Conservation (phyloP, 2,888 invertebrate species). For the Mesopsocus fuscifrons region DNA sequence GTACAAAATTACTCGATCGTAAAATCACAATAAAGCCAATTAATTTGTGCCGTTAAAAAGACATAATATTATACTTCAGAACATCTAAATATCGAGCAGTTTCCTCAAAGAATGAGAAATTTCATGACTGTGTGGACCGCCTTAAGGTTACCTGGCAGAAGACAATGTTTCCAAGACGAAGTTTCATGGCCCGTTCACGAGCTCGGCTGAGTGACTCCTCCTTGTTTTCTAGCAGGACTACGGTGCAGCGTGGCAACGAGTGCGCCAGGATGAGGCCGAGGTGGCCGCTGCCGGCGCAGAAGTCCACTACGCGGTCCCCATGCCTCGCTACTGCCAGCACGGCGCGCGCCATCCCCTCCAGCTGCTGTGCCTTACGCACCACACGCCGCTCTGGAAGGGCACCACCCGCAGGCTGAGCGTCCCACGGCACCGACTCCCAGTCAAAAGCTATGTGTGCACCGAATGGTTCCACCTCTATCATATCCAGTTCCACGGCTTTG, state of each 20-base stretch:
- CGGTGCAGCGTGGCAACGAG: slow-evolving; percentile 52
- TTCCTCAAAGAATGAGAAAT: too few relatives aligned
- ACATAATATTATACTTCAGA: too few relatives aligned
- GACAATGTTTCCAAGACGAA: slow-evolving; percentile 51
- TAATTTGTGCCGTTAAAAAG: too few relatives aligned
- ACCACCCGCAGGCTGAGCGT: slow-evolving; percentile 58
- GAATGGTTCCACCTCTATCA: slow-evolving; percentile 24
- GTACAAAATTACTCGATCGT: too few relatives aligned
- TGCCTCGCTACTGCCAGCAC: slow-evolving; percentile 42
- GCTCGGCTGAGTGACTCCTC: slow-evolving; percentile 66
- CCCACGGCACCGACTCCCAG: slow-evolving; percentile 52
- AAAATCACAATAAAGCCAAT: too few relatives aligned
- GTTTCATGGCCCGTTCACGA: slow-evolving; percentile 40
- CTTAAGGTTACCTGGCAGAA: too few relatives aligned
- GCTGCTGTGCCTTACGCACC: slow-evolving; percentile 62
- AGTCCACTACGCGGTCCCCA: slow-evolving; percentile 67
- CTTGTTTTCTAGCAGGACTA: slow-evolving; percentile 82
- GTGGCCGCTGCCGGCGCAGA: slow-evolving; percentile 89
- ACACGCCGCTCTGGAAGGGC: slow-evolving; percentile 56
- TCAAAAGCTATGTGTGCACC: slow-evolving; percentile 31
- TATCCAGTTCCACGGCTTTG: slow-evolving; percentile 24
- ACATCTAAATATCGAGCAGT: too few relatives aligned
- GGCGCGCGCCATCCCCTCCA: slow-evolving; percentile 65
- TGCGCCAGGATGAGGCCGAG: slow-evolving; percentile 71
- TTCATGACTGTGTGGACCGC: too few relatives aligned